A percentile compares a stretch with the other conserved stretches of the same genome.
phyloP scores from a whole-genome alignment of 2,113 vertebrate species.

The Panthera uncia region DNA sequence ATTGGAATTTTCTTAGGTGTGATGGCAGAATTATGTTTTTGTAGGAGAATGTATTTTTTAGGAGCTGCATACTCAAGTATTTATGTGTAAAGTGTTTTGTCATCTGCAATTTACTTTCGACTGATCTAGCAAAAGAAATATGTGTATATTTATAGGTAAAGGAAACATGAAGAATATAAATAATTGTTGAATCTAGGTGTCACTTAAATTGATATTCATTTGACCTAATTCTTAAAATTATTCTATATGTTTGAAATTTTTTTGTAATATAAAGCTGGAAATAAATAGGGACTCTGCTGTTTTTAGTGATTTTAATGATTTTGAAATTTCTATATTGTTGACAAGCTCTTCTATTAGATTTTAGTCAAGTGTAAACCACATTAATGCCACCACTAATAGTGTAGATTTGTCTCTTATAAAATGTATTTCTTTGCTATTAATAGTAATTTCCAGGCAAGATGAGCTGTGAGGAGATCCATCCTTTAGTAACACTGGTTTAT shows the following conservation, averaged over 20 bases:
- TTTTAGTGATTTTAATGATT: conserved; percentile 38
- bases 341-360: conserved; percentile 41
- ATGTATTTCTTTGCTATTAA: conserved; percentile 25
- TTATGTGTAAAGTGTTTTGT: not conserved
- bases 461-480: not conserved
- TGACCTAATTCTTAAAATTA: not conserved
- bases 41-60: not conserved
- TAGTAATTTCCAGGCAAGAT: conserved; percentile 9
- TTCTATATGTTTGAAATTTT: not conserved
- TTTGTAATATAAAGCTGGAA: not conserved
- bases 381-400: not conserved
- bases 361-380: not conserved
- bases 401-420: not conserved
- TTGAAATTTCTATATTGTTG: not conserved
- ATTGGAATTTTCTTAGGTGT: not conserved
- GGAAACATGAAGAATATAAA: not conserved
- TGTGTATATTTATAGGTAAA: not conserved
- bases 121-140: not conserved
- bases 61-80: not conserved
- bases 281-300: not conserved
- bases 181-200: not conserved
- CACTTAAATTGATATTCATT: not conserved
- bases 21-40: not conserved
- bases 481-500: not conserved
- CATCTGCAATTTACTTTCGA: not conserved